Base-by-base conservation (phyloP, 2,888 invertebrate species). In the Nymphalis c-album region DNA sequence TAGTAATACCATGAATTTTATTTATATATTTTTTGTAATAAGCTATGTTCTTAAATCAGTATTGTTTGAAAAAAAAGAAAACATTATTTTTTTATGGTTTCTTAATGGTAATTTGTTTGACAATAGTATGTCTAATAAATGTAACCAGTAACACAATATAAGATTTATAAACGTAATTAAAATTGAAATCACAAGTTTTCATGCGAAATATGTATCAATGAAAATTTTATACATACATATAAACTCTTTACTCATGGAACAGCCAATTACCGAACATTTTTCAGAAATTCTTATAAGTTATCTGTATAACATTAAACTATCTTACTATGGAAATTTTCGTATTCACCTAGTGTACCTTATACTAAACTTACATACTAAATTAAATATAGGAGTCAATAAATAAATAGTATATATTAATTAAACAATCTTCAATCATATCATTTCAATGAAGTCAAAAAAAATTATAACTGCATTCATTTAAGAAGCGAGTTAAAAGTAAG, bases 341-440 rank as follows among this genome's bases (percentile, higher is more conserved):
- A 85, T 81, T 78, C 81, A 84, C 73, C 78, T 83, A 82, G 74
- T 69, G 71, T 70, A 74, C 68, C 78, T 80, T 82, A 83, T 20
- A 73, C 76, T 75, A 78, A 75, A 64, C 78, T 83, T 85, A 82
- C 26, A 51, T 69, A 69, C 74, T 83, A 85, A 76, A 80, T 86
- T 87, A 88, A 89, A 87, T 87, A 88, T 83, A 79, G 80, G 80
- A 81, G 82, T 87, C 80, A 91, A 91, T 91, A 90, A 91, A 91
- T 91, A 91, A 91, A 89, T 91, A 88, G 85, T 84, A 90, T 90
- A 90, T 90, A 90, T 90, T 91, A 91, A 83, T 85, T 81, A 84
- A 80, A 81, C 80, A 79, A 76, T 78, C 81, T 76, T 82, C 74
- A 75, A 75, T 75, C 79, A 63, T 57, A 75, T 75, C 79, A 63